phyloP scores from a whole-genome alignment of 2,797 vertebrate genomes.

The Myotis myotis region DNA sequence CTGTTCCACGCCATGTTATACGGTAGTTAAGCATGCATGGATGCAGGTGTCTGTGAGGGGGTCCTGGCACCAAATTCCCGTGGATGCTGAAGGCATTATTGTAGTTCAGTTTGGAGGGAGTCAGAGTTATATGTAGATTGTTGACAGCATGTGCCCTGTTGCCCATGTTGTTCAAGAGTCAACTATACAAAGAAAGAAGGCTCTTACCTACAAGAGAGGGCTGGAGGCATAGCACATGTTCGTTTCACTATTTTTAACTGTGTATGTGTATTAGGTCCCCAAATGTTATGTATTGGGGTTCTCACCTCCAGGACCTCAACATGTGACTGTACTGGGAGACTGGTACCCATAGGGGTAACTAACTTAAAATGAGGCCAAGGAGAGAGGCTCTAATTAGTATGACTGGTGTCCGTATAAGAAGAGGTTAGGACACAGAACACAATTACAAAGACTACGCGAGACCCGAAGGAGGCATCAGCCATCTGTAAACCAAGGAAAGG shows the following conservation, averaged over 20 bases:
- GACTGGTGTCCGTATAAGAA: background rate
- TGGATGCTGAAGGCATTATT: background rate
- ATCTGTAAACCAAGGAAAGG: accelerated
- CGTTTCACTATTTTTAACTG: background rate
- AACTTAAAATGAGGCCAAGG: background rate
- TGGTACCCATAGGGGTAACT: background rate
- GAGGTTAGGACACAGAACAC: background rate
- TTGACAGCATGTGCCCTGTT: too few relatives aligned
- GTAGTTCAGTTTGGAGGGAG: too few relatives aligned
- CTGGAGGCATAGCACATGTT: accelerated
- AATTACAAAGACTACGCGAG: background rate
- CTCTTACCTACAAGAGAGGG: background rate
- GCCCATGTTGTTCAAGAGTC: background rate
- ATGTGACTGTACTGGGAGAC: background rate
- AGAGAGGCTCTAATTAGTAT: accelerated
- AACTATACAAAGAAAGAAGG: background rate
- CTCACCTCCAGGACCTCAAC: background rate
- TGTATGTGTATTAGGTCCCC: background rate
- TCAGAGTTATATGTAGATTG: too few relatives aligned
- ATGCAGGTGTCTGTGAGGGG: background rate
- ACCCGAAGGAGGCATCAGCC: accelerated
- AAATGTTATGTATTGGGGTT: background rate
- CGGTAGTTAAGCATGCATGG: too few relatives aligned
- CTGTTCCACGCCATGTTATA: background rate
- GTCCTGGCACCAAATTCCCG: too few relatives aligned